Evolutionary conservation across 1,140 invertebrate genomes (phyloP).

Genomic region (Penaeus indicus): DNA sequence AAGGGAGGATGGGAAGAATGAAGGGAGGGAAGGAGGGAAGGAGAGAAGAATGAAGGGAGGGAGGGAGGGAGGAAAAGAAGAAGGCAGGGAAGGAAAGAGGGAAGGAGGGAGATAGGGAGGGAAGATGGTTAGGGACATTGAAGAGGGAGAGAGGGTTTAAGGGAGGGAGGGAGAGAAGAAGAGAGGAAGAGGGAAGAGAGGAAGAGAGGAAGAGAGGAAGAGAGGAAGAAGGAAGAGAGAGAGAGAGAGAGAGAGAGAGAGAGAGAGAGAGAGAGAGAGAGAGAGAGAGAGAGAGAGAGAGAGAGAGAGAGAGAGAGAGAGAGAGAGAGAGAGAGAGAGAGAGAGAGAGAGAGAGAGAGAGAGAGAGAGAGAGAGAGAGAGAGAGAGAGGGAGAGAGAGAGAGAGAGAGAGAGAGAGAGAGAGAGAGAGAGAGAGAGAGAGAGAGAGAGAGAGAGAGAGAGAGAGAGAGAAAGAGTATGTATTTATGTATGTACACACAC

Average conservation of each 20-base stretch:
- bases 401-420: slow-evolving; percentile 15
- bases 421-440: background rate
- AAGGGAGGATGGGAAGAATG: background rate
- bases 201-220: background rate
- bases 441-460: background rate
- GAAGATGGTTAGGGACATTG: background rate
- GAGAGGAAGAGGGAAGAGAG: too few relatives aligned
- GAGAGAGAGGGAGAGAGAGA: background rate
- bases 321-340: background rate
- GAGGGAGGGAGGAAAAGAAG: background rate
- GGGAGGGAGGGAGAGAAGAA: background rate
- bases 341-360: too few relatives aligned
- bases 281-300: background rate
- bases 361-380: background rate
- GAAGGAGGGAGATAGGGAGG: slow-evolving; percentile 17
- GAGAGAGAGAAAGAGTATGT: slow-evolving; percentile 7
- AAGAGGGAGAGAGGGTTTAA: background rate
- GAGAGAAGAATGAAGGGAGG: too few relatives aligned
- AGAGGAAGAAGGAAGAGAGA: background rate
- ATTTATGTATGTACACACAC: too few relatives aligned
- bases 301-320: slow-evolving; percentile 8
- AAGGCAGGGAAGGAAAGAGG: background rate
- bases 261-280: background rate
- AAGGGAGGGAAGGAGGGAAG: background rate
- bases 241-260: slow-evolving; percentile 15